Evolutionary conservation across 2,797 vertebrate genomes (phyloP), one percentile per base, ranked within the genome.

Genomic region (Xiphophorus birchmanni): DNA sequence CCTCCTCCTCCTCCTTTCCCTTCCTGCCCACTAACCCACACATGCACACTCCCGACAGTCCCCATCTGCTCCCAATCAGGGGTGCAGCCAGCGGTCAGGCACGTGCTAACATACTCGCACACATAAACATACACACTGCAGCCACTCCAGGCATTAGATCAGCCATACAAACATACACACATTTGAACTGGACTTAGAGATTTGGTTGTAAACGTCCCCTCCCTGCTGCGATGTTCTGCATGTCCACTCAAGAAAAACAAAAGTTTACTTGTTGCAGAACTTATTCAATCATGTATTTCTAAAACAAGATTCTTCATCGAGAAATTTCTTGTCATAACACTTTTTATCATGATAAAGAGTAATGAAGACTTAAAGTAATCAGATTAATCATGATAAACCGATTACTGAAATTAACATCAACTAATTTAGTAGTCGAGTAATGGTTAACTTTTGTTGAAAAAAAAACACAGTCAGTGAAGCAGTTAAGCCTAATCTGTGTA

Each of bases 31-130:
- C 82, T 84, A 86, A 80, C 74, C 76, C 75, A 73, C 81, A 80
- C 77, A 75, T 81, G 65, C 80, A 82, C 83, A 80, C 82, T 54
- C 73, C 73, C 45, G 83, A 92, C 92, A 93, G 93, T 88, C 92
- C 84, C 93, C 94, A 96, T 95, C 95, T 96, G 95, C 93, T 95
- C 93, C 92, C 88, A 94, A 96, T 96, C 94, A 95, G 81, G 90
- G 93, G 95, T 94, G 94, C 95, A 95, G 89, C 92, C 94, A 95
- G 93, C 91, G 94, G 95, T 95, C 95, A 95, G 91, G 75, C 75
- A 77, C 75, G 69, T 77, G 80, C 80, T 72, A 52, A 84, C 69
- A 86, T 74, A 78, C 81, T 81, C 65, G 58, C 86, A 82, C 81
- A 83, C 9, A 60, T 77, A 88, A 87, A 89, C 76, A 90, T 80